A percentile compares a stretch with the other conserved stretches of the same genome.
Evolutionary conservation across 2,113 vertebrate genomes (phyloP).

Genomic region (Suricata suricatta): DNA sequence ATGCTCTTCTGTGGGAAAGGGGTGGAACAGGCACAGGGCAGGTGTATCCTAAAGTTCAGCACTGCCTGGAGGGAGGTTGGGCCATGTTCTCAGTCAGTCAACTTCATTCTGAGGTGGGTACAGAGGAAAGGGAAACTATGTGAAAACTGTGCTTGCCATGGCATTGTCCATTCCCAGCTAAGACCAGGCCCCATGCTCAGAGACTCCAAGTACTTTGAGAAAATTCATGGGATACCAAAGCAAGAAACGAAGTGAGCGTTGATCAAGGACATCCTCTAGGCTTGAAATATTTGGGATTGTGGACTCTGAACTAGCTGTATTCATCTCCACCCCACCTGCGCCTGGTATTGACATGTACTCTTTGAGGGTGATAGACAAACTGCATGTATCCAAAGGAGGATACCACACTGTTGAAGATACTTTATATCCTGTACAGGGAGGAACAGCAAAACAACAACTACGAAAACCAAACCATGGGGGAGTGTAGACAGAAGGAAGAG

Average conservation of each 20-base stretch:
- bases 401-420: not conserved
- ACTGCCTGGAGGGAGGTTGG: not conserved
- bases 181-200: not conserved
- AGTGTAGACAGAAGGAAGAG: not conserved
- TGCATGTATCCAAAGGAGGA: not conserved
- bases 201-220: not conserved
- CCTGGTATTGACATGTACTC: not conserved
- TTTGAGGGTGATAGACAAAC: not conserved
- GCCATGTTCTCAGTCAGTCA: not conserved
- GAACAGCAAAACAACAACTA: not conserved
- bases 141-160: not conserved
- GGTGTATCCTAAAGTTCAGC: not conserved
- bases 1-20: not conserved
- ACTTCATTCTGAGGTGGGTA: not conserved
- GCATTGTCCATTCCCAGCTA: not conserved
- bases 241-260: not conserved
- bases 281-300: not conserved
- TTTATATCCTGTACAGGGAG: not conserved
- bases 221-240: not conserved
- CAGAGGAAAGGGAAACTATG: not conserved
- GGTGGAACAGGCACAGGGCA: not conserved
- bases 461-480: not conserved
- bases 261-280: not conserved
- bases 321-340: not conserved
- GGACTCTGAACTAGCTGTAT: slow-evolving; percentile 1